These are phyloP conservation scores for Eulemur macaco DNA, from an alignment of 2,113 vertebrate genomes.

Conservation along the genomic window DNA sequence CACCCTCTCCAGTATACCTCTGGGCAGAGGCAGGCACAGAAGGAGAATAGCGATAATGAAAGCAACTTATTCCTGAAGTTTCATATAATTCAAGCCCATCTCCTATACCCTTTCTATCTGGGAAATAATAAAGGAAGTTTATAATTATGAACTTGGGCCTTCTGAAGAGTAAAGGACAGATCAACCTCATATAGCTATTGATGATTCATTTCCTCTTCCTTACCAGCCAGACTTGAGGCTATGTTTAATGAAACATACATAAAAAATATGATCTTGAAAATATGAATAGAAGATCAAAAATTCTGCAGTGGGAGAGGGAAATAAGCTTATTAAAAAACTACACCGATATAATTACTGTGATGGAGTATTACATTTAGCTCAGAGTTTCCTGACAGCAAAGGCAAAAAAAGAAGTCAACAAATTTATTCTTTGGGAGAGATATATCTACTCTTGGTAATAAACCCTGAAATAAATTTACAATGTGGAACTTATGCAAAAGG, in stretches of 20 bases:
- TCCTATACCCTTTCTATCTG: background rate
- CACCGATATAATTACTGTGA: background rate
- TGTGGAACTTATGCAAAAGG: background rate
- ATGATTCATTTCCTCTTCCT: background rate
- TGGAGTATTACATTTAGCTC: background rate
- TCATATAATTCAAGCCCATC: background rate
- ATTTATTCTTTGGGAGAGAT: background rate
- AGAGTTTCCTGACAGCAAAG: constrained; percentile 19
- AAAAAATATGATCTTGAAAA: background rate
- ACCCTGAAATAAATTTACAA: constrained; percentile 12
- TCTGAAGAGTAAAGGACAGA: background rate
- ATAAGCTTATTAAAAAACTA: background rate
- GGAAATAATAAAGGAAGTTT: background rate
- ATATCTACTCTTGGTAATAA: background rate
- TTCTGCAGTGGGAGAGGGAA: background rate
- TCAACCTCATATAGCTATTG: background rate
- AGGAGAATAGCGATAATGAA: background rate
- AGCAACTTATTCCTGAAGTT: background rate
- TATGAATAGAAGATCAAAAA: background rate
- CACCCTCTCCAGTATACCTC: background rate
- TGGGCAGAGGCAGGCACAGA: background rate
- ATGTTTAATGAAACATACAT: background rate
- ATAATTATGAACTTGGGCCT: background rate
- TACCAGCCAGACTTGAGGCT: background rate
- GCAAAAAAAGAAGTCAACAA: background rate